Conservation (phyloP, 2,888 invertebrate species). For the Melieria crassipennis region DNA sequence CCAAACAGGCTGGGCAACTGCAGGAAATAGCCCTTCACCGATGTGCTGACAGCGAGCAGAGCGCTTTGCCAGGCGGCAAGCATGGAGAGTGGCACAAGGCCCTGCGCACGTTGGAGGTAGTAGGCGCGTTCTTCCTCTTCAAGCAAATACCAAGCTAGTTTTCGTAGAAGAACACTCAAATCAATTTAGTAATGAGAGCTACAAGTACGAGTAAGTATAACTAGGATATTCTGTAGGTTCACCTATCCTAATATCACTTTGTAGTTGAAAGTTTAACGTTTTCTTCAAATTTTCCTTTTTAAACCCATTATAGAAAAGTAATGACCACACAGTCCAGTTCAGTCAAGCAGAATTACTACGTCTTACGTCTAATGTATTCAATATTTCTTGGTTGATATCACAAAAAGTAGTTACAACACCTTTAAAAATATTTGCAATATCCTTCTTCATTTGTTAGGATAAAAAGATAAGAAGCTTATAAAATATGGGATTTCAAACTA, state of each 20-base stretch:
- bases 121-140: conserved; percentile 64
- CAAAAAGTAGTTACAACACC: background rate
- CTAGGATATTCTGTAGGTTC: no score
- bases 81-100: conserved; percentile 57
- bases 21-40: conserved; percentile 45
- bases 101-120: conserved; percentile 49
- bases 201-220: no score
- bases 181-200: no score
- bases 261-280: no score
- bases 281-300: no score
- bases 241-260: no score
- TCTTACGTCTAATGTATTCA: background rate
- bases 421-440: no score
- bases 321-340: background rate
- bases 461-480: background rate
- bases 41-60: conserved; percentile 43
- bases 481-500: background rate
- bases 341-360: background rate
- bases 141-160: conserved; percentile 57
- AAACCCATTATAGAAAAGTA: no score
- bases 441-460: background rate
- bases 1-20: conserved; percentile 38
- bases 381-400: background rate
- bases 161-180: no score
- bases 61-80: conserved; percentile 50